A percentile compares a stretch with the other conserved stretches of the same genome.
These are phyloP conservation scores for Teleiodes luculella DNA, from an alignment of 2,888 invertebrate genomes.

Conservation along the genomic window DNA sequence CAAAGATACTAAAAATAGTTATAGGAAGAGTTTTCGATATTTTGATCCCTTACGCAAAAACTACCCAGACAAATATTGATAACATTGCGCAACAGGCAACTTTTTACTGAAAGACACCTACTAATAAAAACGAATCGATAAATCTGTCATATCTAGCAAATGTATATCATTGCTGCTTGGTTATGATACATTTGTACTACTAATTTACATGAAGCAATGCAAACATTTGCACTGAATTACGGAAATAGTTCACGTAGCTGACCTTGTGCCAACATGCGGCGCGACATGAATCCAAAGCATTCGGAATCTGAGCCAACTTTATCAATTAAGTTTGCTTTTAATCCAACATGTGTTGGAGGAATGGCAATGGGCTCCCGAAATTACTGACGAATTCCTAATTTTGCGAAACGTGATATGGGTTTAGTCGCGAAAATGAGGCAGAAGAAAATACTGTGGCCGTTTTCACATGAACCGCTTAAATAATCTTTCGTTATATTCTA, in stretches of 20 bases:
- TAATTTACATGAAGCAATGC: slow-evolving; percentile 16
- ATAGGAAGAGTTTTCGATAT: no score
- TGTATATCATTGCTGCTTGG: background rate
- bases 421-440: background rate
- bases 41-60: background rate
- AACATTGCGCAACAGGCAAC: no score
- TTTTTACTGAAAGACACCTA: no score
- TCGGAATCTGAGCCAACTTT: slow-evolving; percentile 17
- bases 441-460: background rate
- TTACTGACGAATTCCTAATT: slow-evolving; percentile 4
- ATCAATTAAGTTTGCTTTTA: slow-evolving; percentile 17
- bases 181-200: background rate
- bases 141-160: background rate
- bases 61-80: no score
- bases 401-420: slow-evolving; percentile 1
- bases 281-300: slow-evolving; percentile 19
- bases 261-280: slow-evolving; percentile 35
- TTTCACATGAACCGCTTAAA: background rate
- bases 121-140: no score
- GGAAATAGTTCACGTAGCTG: slow-evolving; percentile 30
- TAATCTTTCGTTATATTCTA: no score
- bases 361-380: slow-evolving; percentile 10
- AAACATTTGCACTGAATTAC: slow-evolving; percentile 30
- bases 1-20: no score
- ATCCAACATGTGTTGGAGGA: slow-evolving; percentile 1